Evolutionary conservation across 2,888 invertebrate species (phyloP), one percentile per base, ranked within the genome.

Genomic region (Eumacrocentrus americanus): DNA sequence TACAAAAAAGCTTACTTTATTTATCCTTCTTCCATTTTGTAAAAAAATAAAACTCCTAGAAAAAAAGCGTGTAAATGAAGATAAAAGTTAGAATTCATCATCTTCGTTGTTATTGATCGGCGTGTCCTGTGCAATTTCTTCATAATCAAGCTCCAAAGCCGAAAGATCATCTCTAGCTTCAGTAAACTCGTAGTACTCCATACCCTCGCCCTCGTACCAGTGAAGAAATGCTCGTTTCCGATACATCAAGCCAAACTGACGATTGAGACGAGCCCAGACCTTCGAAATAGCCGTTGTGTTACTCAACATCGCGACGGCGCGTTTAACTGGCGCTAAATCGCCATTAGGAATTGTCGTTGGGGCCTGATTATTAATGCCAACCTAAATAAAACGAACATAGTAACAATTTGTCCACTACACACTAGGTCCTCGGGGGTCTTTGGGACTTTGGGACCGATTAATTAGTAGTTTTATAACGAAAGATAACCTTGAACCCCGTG

Each of bases 221-320:
- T 87, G 87, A 53, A 87, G 84, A 74, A 87, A 87, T 46, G 86
- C 86, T 42, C 85, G 76, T 78, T 86, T 86, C 66, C 85, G 83
- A 75, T 85, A 86, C 85, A 87, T 85, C 58, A 86, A 76, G 71
- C 85, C 85, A 72, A 86, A 85, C 75, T 87, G 87, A 72, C 83
- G 83, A 74, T 86, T 85, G 14, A 87, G 80, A 64, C 86, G 81
- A 42, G 83, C 83, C 87, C 87, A 87, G 18, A 86, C 86, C 65
- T 85, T 85, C 23, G 84, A 84, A 67, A 87, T 86, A 62, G 86
- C 85, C 4, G 86, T 87, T 18, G 86, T 87, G 77, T 87, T 87
- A 70, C 84, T 84, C 64, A 87, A 74, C 85, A 87, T 87, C 76
- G 86, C 86, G 20, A 87, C 84, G 25, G 86, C 85, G 40, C 86